Base-by-base conservation (phyloP, 2,797 vertebrate species). In the Taenioides sp. region DNA sequence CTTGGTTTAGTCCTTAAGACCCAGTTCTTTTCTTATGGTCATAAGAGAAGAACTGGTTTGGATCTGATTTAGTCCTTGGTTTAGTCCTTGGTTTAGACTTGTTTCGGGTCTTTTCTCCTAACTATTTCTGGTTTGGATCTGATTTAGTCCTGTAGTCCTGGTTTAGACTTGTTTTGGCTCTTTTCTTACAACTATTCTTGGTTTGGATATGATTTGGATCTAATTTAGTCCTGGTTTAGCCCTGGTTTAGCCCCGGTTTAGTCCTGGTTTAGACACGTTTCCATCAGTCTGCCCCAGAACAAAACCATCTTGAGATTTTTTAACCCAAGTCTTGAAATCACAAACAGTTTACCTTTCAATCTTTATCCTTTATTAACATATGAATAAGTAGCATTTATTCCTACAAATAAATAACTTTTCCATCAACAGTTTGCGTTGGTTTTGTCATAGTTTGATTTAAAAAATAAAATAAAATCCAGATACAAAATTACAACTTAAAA, bases 331-430 rank as follows among this genome's bases (percentile, higher is more conserved):
- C 69, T 74, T 54, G 11, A 25, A 16, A 17, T 40, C 60, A 16
- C 61, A 66, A 59, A 59, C 57, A 27, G 3, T 31, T 28, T 28
- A 18, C 37, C 74, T 86, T 89, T 83, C 23, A 65, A 80, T 77
- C 88, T 92, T 60, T 60, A 28, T 62, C 58, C 58, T 59, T 93
- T 93, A 93, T 93, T 94, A 86, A 87, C 88, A 87, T 79, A 87
- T 75, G 25, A 81, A 72, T 82, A 79, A 10, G 66, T 79, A 90
- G 80, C 63, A 84, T 80, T 88, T 82, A 74, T 82, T 70, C 84
- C 88, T 90, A 90, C 89, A 93, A 89, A 92, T 93, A 93, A 93
- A 93, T 92, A 89, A 79, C 80, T 65, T 80, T 66, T 82, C 71
- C 31, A 70, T 68, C 73, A 69, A 70, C 61, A 3, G 7, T 55